Base-by-base conservation (phyloP, 2,888 invertebrate species). In the Cantharis lateralis region DNA sequence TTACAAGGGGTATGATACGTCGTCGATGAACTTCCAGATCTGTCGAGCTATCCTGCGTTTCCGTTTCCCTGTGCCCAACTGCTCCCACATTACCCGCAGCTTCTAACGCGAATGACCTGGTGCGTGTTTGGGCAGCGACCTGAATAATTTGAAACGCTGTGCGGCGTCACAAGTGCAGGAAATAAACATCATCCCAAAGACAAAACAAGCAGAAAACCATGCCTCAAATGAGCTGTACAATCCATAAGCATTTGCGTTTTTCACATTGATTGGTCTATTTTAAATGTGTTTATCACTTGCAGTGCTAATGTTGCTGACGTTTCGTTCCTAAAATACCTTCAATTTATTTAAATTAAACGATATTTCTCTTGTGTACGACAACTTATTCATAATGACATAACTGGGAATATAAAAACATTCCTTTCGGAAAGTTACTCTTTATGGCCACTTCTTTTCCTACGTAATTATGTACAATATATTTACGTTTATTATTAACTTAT, bases 61-160 rank as follows among this genome's bases (percentile, higher is more conserved):
- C 72, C 75, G 75, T 75, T 68, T 64, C 61, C 62, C 72, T 16
- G 62, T 68, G 32, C 73, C 77, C 28, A 66, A 32, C 70, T 71
- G 71, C 61, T 73, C 71, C 72, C 75, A 48, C 72, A 72, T 76
- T 78, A 76, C 81, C 80, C 76, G 72, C 75, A 73, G 74, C 70
- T 76, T 72, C 80, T 77, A 80, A 77, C 79, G 75, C 76, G 76
- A 74, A 75, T 78, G 80, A 78, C 78, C 79, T 71, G 73, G 79
- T 80, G 80, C 81, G 80, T 81, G 81, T 81, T 76, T 79, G 79
- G 80, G 75, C 78, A 81, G 80, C 80, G 80, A 79, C 79, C 80
- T 79, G 82, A 82, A 82, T 81, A 82, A 81, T 82, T 78, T 69
- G 76, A 78, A 78, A 74, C 78, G 72, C 78, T 73, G 73, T 78